phyloP scores from a whole-genome alignment of 2,797 vertebrate species.

The Pachyuromys duprasi region DNA sequence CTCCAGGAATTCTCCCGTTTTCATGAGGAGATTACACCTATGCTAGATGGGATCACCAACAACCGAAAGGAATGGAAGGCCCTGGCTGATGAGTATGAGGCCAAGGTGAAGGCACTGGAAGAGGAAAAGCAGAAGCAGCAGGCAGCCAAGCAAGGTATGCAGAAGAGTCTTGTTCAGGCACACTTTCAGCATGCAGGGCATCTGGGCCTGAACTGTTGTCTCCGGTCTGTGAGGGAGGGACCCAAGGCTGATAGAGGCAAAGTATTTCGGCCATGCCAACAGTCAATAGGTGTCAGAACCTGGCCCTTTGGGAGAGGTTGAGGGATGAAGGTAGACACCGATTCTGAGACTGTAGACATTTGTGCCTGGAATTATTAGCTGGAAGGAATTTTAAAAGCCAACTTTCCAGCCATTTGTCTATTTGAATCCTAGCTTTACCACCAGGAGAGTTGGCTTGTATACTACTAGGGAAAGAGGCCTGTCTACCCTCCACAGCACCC shows the following conservation, averaged over 20 bases:
- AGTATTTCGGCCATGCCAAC: background rate
- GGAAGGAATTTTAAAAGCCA: background rate
- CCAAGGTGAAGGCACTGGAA: constrained; percentile 90
- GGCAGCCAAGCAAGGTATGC: constrained; percentile 86
- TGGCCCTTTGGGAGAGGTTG: background rate
- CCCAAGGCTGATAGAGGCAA: background rate
- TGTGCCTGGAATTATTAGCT: background rate
- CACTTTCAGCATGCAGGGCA: accelerated
- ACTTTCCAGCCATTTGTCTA: background rate
- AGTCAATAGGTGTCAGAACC: background rate
- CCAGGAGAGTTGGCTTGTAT: background rate
- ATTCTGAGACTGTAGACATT: background rate
- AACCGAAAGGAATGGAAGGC: constrained; percentile 96
- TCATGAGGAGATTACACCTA: constrained; percentile 93
- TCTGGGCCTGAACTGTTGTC: background rate
- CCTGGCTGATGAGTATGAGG: constrained; percentile 91
- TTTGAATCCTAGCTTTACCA: background rate
- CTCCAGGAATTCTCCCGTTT: constrained; percentile 94
- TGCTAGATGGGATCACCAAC: constrained; percentile 93
- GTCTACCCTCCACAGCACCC: background rate
- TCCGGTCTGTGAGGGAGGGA: background rate
- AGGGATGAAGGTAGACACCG: background rate
- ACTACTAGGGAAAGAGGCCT: background rate
- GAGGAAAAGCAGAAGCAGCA: constrained; percentile 89
- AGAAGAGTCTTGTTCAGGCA: background rate